phyloP scores from a whole-genome alignment of 2,797 vertebrate genomes.

The Sebastes itinus region DNA sequence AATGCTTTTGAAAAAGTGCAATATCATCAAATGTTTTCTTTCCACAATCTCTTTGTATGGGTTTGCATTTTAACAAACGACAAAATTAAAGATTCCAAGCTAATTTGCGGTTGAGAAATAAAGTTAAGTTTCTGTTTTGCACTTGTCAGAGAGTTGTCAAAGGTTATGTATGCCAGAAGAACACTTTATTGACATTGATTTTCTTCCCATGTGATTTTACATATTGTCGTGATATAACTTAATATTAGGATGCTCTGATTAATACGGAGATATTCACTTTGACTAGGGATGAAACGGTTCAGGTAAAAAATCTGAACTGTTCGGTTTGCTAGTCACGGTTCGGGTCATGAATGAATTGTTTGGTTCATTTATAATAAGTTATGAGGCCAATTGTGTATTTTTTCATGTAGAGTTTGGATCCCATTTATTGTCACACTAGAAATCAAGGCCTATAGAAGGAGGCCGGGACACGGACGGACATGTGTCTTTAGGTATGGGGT shows the following conservation, averaged over 20 bases:
- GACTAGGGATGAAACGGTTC: too few relatives aligned
- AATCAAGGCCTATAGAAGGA: too few relatives aligned
- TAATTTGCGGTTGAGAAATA: not conserved
- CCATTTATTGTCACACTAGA: too few relatives aligned
- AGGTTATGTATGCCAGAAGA: not conserved
- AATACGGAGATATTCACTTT: not conserved
- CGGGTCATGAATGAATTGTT: too few relatives aligned
- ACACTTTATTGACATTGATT: not conserved
- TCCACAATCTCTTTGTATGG: not conserved
- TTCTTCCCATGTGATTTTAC: not conserved
- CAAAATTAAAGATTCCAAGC: not conserved
- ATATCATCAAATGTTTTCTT: not conserved
- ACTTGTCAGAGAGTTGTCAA: not conserved
- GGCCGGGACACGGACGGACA: too few relatives aligned
- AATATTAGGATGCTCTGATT: not conserved
- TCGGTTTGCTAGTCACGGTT: too few relatives aligned
- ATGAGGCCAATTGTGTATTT: too few relatives aligned
- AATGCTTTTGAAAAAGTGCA: not conserved
- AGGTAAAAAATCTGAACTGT: too few relatives aligned
- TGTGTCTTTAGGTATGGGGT: too few relatives aligned
- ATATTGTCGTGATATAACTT: not conserved
- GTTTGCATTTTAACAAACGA: not conserved
- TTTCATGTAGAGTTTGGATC: too few relatives aligned
- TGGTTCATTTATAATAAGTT: too few relatives aligned
- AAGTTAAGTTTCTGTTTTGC: not conserved